Evolutionary conservation across 2,113 vertebrate species (phyloP), one percentile per base, ranked within the genome.

Genomic region (Tetrao urogallus): DNA sequence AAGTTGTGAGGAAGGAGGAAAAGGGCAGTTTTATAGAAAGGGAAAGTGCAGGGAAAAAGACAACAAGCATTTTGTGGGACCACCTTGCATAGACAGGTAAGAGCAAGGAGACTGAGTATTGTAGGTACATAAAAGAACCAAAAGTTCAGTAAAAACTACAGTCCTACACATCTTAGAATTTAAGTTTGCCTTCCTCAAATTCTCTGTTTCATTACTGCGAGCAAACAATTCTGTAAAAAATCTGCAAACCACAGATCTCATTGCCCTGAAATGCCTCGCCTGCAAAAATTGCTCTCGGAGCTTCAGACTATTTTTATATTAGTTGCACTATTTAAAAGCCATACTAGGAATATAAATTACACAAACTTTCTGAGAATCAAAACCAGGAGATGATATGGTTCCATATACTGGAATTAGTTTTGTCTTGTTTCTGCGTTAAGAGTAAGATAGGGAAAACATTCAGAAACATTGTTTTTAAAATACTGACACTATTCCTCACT

Each of bases 141-240:
- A 21, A 77, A 75, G 47, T 64, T 72, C 38, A 83, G 56, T 24
- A 48, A 61, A 70, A 91, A 88, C 27, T 65, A n/a, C 7, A 72
- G 6, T 16, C n/a, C 21, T 22, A n/a, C 3, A 34, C 4, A 77
- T 47, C 47, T 92, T 30, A 24, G 34, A 67, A 93, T 50, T 81
- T 85, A 76, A 28, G 58, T 72, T 9, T 40, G 30, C 8, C 38
- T 75, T 92, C 43, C 36, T 88, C 78, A 54, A 58, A 58, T 66
- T 91, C 58, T 52, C 45, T 50, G 8, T 38, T 92, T 85, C 56
- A 74, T 86, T 93, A 85, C 36, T 15, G n/a, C 80, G 50, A 86
- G 88, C 82, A 94, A 92, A 89, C 42, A 95, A 28, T 40, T 82
- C 60, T 70, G 34, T 21, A 90, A 96, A 58, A 76, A 71, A 66